Conservation (phyloP, 2,113 vertebrate genomes). For the Atlantisia rogersi region DNA sequence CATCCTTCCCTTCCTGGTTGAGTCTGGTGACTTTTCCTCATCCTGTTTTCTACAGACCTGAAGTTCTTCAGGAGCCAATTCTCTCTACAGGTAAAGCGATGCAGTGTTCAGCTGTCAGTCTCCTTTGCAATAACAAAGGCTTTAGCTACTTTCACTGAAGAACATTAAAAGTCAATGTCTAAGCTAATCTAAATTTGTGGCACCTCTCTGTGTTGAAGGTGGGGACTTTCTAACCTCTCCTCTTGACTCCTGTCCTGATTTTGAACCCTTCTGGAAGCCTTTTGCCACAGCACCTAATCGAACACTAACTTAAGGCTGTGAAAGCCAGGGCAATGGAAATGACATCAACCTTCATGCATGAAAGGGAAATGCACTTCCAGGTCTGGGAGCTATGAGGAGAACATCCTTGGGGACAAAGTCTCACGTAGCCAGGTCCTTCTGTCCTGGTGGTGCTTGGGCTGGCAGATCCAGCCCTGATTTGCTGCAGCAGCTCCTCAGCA, state of each 20-base stretch:
- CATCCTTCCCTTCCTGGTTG: not conserved
- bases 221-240: not conserved
- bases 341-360: not conserved
- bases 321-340: not conserved
- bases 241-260: not conserved
- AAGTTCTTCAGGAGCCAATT: not conserved
- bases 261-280: not conserved
- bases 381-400: not conserved
- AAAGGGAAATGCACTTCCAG: not conserved
- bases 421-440: accelerated
- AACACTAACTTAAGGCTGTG: not conserved
- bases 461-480: not conserved
- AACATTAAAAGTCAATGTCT: not conserved
- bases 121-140: not conserved
- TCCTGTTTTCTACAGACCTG: not conserved
- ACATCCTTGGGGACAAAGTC: not conserved
- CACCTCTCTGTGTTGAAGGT: not conserved
- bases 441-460: not conserved
- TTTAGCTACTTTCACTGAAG: not conserved
- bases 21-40: not conserved
- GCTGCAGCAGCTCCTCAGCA: not conserved
- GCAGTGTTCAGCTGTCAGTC: not conserved
- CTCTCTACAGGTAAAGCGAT: not conserved
- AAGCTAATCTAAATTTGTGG: not conserved
- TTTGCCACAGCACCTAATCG: not conserved